Conservation (phyloP, 2,113 vertebrate species). For the Gymnarchus niloticus region DNA sequence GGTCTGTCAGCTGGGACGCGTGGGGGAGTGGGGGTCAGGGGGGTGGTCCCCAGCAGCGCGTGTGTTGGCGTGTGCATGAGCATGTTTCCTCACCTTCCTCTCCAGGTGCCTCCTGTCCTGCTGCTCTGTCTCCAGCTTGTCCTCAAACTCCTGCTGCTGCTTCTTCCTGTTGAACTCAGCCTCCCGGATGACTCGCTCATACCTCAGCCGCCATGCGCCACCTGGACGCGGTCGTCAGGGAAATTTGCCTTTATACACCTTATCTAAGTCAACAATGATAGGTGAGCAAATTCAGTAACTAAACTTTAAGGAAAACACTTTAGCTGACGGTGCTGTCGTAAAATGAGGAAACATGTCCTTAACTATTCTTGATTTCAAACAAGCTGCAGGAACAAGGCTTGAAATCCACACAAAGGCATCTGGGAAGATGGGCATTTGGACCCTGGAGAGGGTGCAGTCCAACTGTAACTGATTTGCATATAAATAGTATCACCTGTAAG, state of each 20-base stretch:
- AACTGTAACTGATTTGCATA: conserved; percentile 58
- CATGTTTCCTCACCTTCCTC: conserved; percentile 67
- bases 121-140: conserved; percentile 92
- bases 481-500: conserved; percentile 59
- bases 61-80: neutral
- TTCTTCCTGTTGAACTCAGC: conserved; percentile 90
- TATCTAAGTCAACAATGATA: no score
- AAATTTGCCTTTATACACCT: neutral
- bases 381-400: neutral
- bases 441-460: conserved; percentile 51
- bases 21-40: neutral
- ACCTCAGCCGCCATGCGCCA: conserved; percentile 89
- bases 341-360: neutral
- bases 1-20: conserved; percentile 74
- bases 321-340: neutral
- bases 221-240: conserved; percentile 52
- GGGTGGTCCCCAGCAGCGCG: neutral
- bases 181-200: conserved; percentile 84
- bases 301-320: neutral
- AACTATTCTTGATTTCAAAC: neutral
- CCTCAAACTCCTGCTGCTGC: conserved; percentile 90
- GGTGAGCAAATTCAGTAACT: no score
- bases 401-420: conserved; percentile 46
- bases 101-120: conserved; percentile 87
- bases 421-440: conserved; percentile 52